Conservation (phyloP, 2,888 invertebrate genomes). For the Philereme vetulata region DNA sequence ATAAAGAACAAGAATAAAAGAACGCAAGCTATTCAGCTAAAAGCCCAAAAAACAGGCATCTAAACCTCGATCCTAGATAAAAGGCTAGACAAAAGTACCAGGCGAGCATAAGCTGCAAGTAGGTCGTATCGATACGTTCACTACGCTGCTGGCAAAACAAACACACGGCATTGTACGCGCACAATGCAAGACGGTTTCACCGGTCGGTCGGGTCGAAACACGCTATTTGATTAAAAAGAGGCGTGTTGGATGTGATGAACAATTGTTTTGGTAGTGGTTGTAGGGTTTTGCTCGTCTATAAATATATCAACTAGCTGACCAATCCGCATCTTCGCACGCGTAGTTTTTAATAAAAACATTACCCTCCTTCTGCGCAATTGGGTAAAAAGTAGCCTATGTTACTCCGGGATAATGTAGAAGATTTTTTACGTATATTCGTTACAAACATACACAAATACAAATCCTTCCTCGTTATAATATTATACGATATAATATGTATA, state of each 20-base stretch:
- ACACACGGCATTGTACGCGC: constrained; percentile 38
- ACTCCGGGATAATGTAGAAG: too few species aligned
- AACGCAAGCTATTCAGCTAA: constrained; percentile 11
- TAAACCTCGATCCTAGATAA: constrained; percentile 39
- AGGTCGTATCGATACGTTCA: constrained; percentile 44
- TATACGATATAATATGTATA: too few species aligned
- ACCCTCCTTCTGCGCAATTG: too few species aligned
- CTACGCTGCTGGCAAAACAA: constrained; percentile 40
- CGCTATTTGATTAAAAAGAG: constrained; percentile 22
- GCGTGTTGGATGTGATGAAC: neutral
- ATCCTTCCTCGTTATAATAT: too few species aligned
- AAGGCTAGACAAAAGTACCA: constrained; percentile 46
- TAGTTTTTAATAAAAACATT: too few species aligned
- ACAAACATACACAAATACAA: too few species aligned
- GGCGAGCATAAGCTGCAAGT: constrained; percentile 48
- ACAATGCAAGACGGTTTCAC: constrained; percentile 30
- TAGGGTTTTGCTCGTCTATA: too few species aligned
- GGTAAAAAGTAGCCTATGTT: too few species aligned
- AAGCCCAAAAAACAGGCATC: constrained; percentile 15
- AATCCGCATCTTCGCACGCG: too few species aligned
- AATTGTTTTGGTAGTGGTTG: too few species aligned
- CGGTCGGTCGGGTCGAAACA: constrained; percentile 11
- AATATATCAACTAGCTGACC: too few species aligned
- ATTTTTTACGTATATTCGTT: too few species aligned
- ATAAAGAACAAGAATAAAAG: neutral